Evolutionary conservation across 1,140 invertebrate species (phyloP).

Genomic region (Heterodera carotae): DNA sequence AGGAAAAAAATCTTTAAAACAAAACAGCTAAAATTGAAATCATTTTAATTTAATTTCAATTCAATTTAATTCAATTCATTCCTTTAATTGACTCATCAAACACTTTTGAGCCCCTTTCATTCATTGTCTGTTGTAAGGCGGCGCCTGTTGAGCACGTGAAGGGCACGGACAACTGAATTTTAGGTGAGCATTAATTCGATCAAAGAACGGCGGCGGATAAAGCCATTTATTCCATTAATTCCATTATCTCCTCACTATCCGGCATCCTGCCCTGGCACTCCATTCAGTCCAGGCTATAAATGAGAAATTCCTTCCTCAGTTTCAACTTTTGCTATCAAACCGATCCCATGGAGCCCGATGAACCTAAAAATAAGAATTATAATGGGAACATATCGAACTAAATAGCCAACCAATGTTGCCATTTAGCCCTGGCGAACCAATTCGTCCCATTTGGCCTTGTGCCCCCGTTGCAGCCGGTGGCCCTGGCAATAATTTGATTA

Average conservation of each 20-base stretch:
- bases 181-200: too few species aligned
- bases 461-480: neutral
- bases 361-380: neutral
- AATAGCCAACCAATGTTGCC: neutral
- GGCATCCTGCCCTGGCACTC: conserved; percentile 1
- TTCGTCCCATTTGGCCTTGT: neutral
- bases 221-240: neutral
- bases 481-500: neutral
- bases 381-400: neutral
- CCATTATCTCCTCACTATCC: neutral
- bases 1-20: too few species aligned
- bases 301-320: neutral
- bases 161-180: conserved; percentile 2
- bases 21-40: too few species aligned
- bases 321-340: neutral
- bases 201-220: too few species aligned
- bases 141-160: neutral
- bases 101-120: neutral
- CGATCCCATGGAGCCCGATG: neutral
- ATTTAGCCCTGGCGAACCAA: neutral
- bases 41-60: too few species aligned
- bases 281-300: neutral
- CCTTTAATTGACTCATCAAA: too few species aligned
- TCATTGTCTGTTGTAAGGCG: neutral
- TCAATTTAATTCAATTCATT: too few species aligned